Conservation (phyloP, 2,797 vertebrate genomes). For the Buphagus erythrorhynchus region DNA sequence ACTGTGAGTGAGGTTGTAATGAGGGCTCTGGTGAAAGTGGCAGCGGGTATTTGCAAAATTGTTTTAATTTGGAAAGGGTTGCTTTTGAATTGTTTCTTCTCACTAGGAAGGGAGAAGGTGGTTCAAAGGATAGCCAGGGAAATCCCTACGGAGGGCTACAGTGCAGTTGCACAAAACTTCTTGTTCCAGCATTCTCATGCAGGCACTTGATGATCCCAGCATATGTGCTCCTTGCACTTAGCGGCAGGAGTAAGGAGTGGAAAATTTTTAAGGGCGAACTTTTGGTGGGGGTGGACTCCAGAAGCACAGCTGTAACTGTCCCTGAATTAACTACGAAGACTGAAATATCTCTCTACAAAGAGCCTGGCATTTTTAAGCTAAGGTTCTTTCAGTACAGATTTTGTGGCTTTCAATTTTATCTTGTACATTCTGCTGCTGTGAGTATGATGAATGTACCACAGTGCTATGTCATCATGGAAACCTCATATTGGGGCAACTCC, state of each 20-base stretch:
- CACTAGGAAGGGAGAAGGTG: background rate
- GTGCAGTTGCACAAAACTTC: background rate
- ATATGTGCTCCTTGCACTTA: background rate
- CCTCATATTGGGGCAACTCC: background rate
- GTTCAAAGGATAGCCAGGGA: background rate
- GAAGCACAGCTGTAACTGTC: background rate
- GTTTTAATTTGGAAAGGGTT: background rate
- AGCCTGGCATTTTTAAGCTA: background rate
- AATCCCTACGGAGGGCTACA: background rate
- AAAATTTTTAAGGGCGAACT: background rate
- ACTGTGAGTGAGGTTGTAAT: background rate
- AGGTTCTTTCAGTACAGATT: background rate
- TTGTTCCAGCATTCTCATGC: background rate
- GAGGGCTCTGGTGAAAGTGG: background rate
- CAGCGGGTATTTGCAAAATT: background rate
- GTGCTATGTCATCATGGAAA: background rate
- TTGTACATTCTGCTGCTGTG: background rate
- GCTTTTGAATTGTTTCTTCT: background rate
- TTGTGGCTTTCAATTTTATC: background rate
- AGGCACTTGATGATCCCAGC: background rate
- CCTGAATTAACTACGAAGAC: background rate
- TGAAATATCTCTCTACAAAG: background rate
- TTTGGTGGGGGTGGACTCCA: background rate
- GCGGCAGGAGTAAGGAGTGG: background rate
- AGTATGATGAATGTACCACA: background rate